A percentile compares a stretch with the other conserved stretches of the same genome.
Conservation (phyloP, 92 coral and sea anemone species). For the Metridium senile region DNA sequence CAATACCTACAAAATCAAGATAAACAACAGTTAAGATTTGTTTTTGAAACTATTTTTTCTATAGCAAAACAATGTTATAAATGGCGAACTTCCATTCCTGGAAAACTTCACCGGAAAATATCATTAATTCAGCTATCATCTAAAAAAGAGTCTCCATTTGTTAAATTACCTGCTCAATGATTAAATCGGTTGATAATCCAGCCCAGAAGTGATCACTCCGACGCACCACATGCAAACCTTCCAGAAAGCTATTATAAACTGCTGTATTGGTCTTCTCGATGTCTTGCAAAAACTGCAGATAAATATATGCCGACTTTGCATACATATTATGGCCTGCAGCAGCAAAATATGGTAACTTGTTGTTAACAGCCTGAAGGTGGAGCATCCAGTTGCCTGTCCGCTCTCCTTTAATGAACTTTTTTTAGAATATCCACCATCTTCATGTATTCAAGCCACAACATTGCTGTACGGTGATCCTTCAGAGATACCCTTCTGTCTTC, state of each 20-base stretch:
- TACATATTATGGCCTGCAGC: conserved; percentile 46
- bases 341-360: conserved; percentile 62
- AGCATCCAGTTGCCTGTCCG: conserved; percentile 53
- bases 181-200: conserved; percentile 39
- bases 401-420: conserved; percentile 47
- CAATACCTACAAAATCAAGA: conserved; percentile 7
- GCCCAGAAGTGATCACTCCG: conserved; percentile 44
- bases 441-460: conserved; percentile 50
- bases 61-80: conserved; percentile 1
- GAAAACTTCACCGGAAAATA: too few species aligned
- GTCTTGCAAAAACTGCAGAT: conserved; percentile 37
- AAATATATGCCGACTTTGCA: conserved; percentile 16
- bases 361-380: conserved; percentile 42
- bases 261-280: conserved; percentile 26
- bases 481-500: conserved; percentile 2
- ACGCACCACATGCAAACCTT: conserved; percentile 43
- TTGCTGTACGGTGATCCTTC: conserved; percentile 37
- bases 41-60: not conserved
- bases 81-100: too few species aligned
- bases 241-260: conserved; percentile 1
- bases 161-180: conserved; percentile 34
- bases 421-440: conserved; percentile 49
- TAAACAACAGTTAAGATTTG: not conserved
- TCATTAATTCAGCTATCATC: not conserved
- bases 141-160: not conserved